Percentiles rank a stretch among this genome's conserved stretches.
phyloP scores from a whole-genome alignment of 2,888 invertebrate species.

The Conistra vaccinii region DNA sequence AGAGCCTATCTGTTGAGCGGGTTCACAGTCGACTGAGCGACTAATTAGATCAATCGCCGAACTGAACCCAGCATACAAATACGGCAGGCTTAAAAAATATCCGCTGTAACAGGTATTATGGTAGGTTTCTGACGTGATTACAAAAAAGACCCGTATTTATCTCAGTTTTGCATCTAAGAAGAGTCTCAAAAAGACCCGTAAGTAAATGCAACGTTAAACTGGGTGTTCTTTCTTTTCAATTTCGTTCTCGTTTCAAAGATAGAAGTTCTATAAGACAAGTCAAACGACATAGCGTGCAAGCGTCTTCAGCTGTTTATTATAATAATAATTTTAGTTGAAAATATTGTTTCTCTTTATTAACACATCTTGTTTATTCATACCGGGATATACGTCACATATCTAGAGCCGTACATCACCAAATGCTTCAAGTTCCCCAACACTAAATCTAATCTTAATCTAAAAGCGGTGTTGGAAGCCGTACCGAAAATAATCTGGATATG shows the following conservation, averaged over 20 bases:
- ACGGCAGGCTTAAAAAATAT: conserved; percentile 46
- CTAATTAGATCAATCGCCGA: conserved; percentile 73
- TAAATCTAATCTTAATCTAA: neutral
- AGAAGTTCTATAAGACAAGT: no score
- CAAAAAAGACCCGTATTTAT: neutral
- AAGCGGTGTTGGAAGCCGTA: conserved; percentile 4
- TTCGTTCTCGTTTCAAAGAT: no score
- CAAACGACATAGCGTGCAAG: no score
- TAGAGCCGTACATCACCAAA: neutral
- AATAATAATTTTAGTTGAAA: conserved; percentile 3
- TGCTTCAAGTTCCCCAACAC: neutral
- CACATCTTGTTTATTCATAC: conserved; percentile 1
- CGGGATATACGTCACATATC: neutral
- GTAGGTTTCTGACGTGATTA: conserved; percentile 7
- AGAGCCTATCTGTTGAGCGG: conserved; percentile 50
- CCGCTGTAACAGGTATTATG: neutral
- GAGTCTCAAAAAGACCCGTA: neutral
- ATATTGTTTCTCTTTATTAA: conserved; percentile 15
- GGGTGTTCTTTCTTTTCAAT: neutral
- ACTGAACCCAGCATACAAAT: conserved; percentile 55
- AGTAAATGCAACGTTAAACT: neutral
- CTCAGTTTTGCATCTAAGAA: neutral
- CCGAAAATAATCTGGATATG: neutral
- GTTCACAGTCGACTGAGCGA: conserved; percentile 67
- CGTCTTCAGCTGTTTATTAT: no score